Conservation (phyloP, 2,888 invertebrate genomes). For the Apamea anceps region DNA sequence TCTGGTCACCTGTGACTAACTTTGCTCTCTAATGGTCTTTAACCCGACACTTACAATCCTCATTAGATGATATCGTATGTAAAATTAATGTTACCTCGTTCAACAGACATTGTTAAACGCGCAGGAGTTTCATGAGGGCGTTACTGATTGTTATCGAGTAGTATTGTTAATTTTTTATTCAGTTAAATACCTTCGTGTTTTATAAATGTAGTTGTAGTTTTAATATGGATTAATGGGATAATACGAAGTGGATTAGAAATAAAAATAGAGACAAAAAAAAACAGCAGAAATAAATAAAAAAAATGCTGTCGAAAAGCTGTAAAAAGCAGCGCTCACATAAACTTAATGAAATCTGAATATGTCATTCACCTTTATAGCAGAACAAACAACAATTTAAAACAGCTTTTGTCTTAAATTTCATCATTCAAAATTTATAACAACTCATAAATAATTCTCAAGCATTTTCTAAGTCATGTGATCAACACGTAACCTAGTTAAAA, state of each 20-base stretch:
- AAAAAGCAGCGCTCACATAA: neutral
- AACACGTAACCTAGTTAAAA: constrained; percentile 65
- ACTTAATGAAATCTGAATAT: neutral
- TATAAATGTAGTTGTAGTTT: constrained; percentile 11
- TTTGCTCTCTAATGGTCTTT: constrained; percentile 20
- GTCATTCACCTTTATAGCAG: constrained; percentile 8
- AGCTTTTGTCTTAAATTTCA: constrained; percentile 32
- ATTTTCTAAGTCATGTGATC: constrained; percentile 42
- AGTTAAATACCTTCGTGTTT: constrained; percentile 12
- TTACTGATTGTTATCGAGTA: constrained; percentile 48
- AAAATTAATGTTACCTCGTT: constrained; percentile 72
- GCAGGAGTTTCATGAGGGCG: constrained; percentile 49
- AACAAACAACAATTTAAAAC: constrained; percentile 16
- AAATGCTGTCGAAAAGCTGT: neutral
- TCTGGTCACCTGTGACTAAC: constrained; percentile 35
- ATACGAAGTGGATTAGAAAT: neutral
- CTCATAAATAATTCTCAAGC: constrained; percentile 47
- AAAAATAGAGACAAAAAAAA: neutral
- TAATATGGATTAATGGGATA: constrained; percentile 13
- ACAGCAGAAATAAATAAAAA: neutral
- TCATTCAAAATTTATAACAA: constrained; percentile 35
- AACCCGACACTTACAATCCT: constrained; percentile 41
- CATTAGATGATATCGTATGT: constrained; percentile 75
- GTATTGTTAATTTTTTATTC: constrained; percentile 53
- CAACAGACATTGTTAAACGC: constrained; percentile 54